Base-by-base conservation (phyloP, 1,140 invertebrate genomes). In the Sinella curviseta region DNA sequence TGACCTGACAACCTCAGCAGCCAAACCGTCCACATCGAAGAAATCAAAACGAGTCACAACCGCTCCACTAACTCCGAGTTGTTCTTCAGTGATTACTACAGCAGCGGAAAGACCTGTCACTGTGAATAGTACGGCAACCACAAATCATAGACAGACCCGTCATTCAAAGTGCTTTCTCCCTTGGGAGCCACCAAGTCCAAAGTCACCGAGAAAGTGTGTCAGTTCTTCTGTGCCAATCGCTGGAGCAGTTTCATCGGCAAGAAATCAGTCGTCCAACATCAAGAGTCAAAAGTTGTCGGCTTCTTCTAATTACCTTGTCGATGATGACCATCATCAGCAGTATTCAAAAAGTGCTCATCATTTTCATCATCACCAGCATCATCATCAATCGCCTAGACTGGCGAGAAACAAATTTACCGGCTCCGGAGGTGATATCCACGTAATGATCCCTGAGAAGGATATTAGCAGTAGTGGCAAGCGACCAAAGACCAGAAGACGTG, bases 121-220 rank as follows among this genome's bases (percentile, higher is more conserved):
- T 4, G 39, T 48, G 4, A 4, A 4, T 48, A 48, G 39, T 48
- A 17, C 39, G 39, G 39, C 4, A 4, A 48, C 39, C 4, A 17
- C 39, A 17, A 48, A 48, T 48, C 39, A n/a, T 48, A 48, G 39
- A 17, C 4, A 17, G 4, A 48, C 26, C n/a, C 26, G 65, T 3
- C 65, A 70, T 33, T 70, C 65, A 70, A 70, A 70, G 30, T 70
- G 65, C 31, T 70, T 70, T 70, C 28, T 31, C 28, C 26, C 57
- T 60, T 60, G 24, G 8, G 57, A 60, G 57, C 57, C 57, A 48
- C 8, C 31, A 70, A 33, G 65, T 31, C 16, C 16, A 65, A 65
- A 65, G 57, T 17, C 57, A 26, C 57, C 57, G 24, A 65, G 57
- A 65, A 65, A 26, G 57, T 20, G 20, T 48, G 39, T 48, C 8